These are phyloP conservation scores for Sphecodes monilicornis DNA, from an alignment of 2,888 invertebrate genomes.

Conservation along the genomic window DNA sequence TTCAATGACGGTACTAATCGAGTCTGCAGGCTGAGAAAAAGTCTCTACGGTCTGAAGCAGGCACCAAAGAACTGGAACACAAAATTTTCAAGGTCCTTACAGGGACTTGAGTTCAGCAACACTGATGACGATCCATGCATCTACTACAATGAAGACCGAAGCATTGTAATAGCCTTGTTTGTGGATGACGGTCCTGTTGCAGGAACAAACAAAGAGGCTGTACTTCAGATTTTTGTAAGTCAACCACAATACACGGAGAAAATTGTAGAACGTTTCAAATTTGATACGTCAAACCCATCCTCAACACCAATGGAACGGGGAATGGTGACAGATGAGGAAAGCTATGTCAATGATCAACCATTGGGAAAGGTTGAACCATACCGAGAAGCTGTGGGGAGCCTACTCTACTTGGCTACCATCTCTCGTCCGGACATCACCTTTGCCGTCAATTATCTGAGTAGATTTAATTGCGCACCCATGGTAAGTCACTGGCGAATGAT, in stretches of 20 bases:
- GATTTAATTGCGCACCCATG: neutral
- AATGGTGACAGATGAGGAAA: constrained; percentile 67
- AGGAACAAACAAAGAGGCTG: neutral
- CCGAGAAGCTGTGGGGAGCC: constrained; percentile 66
- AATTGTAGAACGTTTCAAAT: constrained; percentile 15
- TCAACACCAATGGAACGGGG: constrained; percentile 72
- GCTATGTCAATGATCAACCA: constrained; percentile 55
- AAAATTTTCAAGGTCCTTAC: neutral
- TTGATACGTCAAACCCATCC: neutral
- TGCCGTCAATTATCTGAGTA: neutral
- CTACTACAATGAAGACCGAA: neutral
- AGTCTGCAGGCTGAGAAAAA: neutral
- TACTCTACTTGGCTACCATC: constrained; percentile 67
- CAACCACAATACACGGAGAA: constrained; percentile 67
- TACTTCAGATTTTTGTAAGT: constrained; percentile 66
- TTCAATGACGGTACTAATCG: neutral
- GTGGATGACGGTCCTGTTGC: neutral
- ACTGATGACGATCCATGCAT: neutral
- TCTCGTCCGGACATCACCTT: constrained; percentile 8
- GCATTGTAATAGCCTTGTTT: neutral
- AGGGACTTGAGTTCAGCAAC: neutral
- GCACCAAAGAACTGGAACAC: neutral
- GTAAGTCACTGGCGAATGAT: constrained; percentile 17
- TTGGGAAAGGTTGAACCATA: constrained; percentile 51
- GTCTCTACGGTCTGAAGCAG: neutral